phyloP scores from a whole-genome alignment of 1,140 invertebrate species.

The Scaptomyza montana region DNA sequence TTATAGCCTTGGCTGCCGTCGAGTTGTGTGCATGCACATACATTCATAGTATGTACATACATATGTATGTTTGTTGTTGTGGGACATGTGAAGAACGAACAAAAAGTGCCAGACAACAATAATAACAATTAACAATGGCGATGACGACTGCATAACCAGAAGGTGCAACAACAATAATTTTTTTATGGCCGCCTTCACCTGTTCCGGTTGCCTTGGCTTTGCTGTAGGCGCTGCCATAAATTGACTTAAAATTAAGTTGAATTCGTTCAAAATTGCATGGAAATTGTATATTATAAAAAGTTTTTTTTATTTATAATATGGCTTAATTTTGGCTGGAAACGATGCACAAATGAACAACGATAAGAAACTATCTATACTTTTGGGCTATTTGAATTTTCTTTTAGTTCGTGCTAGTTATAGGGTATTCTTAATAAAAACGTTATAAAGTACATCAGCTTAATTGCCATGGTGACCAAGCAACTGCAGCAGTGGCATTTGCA shows the following conservation, averaged over 20 bases:
- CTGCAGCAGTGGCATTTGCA: slow-evolving; percentile 46
- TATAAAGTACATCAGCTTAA: neutral
- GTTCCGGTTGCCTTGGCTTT: slow-evolving; percentile 35
- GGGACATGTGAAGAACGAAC: slow-evolving; percentile 32
- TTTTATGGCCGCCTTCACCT: slow-evolving; percentile 27
- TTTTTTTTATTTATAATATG: too few relatives aligned
- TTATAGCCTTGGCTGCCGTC: slow-evolving; percentile 33
- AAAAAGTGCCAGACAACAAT: slow-evolving; percentile 59
- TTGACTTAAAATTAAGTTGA: slow-evolving; percentile 54
- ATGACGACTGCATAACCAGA: slow-evolving; percentile 41
- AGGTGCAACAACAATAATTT: slow-evolving; percentile 29
- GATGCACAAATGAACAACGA: too few relatives aligned
- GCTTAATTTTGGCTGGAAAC: too few relatives aligned
- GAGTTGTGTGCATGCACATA: neutral
- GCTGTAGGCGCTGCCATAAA: slow-evolving; percentile 50
- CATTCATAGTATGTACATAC: too few relatives aligned
- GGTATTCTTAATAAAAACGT: slow-evolving; percentile 6
- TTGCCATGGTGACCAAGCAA: slow-evolving; percentile 33
- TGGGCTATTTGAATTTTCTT: too few relatives aligned
- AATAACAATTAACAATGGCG: slow-evolving; percentile 60
- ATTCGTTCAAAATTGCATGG: slow-evolving; percentile 48
- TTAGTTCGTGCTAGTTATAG: too few relatives aligned
- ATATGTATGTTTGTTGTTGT: neutral
- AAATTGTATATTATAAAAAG: slow-evolving; percentile 38
- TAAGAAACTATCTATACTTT: too few relatives aligned